Percentiles rank a stretch among this genome's conserved stretches.
phyloP scores from a whole-genome alignment of 2,797 vertebrate genomes.

The Molossus molossus region DNA sequence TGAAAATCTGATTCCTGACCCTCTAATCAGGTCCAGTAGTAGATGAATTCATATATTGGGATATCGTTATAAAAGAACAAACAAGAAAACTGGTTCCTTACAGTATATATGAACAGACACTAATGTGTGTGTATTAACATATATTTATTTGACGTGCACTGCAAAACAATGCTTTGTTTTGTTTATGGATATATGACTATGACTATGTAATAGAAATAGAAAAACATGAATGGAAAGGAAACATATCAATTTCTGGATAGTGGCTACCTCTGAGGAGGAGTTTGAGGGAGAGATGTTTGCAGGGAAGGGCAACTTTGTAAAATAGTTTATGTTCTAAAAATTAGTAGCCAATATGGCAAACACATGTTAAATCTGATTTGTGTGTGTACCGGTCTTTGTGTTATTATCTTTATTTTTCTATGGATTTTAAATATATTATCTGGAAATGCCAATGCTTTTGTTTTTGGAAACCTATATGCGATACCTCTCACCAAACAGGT shows the following conservation, averaged over 20 bases:
- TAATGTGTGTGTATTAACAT: neutral
- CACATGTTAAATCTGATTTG: neutral
- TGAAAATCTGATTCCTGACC: conserved; percentile 32
- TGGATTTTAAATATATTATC: conserved; percentile 44
- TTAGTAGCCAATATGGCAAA: neutral
- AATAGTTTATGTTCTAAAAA: conserved; percentile 53
- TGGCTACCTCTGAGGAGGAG: neutral
- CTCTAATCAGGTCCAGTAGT: neutral
- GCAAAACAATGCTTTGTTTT: neutral
- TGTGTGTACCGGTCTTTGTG: neutral
- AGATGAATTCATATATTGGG: conserved; percentile 10
- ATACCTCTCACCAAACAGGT: neutral
- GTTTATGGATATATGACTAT: neutral
- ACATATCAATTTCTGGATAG: neutral
- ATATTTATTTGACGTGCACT: conserved; percentile 44
- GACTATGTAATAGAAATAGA: neutral
- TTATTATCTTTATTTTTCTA: conserved; percentile 3
- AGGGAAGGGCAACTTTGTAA: neutral
- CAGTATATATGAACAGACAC: neutral
- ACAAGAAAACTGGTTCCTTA: conserved; percentile 51
- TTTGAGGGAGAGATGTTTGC: neutral
- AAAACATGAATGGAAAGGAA: neutral
- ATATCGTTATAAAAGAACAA: conserved; percentile 17
- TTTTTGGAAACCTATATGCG: conserved; percentile 17
- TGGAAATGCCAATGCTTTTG: neutral